Conservation (phyloP, 2,113 vertebrate genomes). For the Vombatus ursinus region DNA sequence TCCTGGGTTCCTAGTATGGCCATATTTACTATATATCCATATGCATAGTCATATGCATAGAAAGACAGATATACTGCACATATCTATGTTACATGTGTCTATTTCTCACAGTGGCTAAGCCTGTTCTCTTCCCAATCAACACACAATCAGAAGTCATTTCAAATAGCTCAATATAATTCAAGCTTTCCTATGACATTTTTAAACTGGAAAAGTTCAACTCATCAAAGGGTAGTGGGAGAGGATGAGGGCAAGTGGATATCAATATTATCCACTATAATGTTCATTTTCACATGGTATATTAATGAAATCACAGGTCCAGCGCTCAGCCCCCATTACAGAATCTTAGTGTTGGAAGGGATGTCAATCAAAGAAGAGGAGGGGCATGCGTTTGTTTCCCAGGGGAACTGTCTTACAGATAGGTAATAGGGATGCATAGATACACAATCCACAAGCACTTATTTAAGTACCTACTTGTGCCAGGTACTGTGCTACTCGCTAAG, state of each 20-base stretch:
- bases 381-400: neutral
- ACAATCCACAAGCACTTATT: neutral
- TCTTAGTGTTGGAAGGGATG: neutral
- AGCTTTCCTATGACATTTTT: neutral
- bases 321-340: neutral
- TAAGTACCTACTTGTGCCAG: neutral
- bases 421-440: neutral
- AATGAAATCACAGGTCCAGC: neutral
- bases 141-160: neutral
- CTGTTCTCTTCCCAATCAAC: neutral
- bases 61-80: neutral
- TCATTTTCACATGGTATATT: neutral
- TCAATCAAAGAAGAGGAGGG: neutral
- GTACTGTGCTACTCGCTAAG: neutral
- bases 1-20: neutral
- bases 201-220: neutral
- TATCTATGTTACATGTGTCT: neutral
- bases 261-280: neutral
- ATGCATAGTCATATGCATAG: neutral
- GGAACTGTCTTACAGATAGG: neutral
- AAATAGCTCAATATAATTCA: neutral
- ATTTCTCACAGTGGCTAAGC: neutral
- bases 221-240: neutral
- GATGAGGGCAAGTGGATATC: neutral
- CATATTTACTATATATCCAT: neutral